These are phyloP conservation scores for Pagrus major DNA, from an alignment of 2,113 vertebrate species.

Conservation along the genomic window DNA sequence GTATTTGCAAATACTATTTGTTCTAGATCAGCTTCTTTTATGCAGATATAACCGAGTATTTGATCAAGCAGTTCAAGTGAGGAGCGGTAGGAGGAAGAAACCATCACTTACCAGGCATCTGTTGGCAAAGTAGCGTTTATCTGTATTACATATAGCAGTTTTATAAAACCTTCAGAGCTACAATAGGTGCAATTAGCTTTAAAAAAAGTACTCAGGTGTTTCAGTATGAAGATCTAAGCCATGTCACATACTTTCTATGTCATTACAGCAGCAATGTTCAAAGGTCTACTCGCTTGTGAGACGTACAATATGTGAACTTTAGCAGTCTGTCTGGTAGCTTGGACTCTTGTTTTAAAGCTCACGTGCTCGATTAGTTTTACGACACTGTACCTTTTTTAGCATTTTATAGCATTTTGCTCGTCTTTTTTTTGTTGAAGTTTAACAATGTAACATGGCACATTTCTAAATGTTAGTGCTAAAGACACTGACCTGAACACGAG, in stretches of 20 bases:
- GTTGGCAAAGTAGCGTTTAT: conserved; percentile 27
- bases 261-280: conserved; percentile 16
- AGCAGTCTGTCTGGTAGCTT: conserved; percentile 18
- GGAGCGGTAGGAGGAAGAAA: conserved; percentile 7
- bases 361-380: conserved; percentile 47
- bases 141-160: conserved; percentile 37
- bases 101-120: conserved; percentile 18
- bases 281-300: conserved; percentile 5
- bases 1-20: conserved; percentile 41
- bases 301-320: conserved; percentile 48
- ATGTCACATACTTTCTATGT: conserved; percentile 4
- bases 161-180: conserved; percentile 25
- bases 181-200: conserved; percentile 28
- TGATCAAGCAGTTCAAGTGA: conserved; percentile 14
- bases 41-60: background rate
- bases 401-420: conserved; percentile 24
- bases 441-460: conserved; percentile 58
- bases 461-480: conserved; percentile 44
- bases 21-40: conserved; percentile 17
- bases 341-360: conserved; percentile 30
- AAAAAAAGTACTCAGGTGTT: conserved; percentile 73
- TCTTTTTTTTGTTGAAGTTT: conserved; percentile 29
- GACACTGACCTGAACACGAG: conserved; percentile 58
- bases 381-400: conserved; percentile 71
- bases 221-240: conserved; percentile 44